These are phyloP conservation scores for Euthynnus affinis DNA, from an alignment of 2,797 vertebrate genomes.

Conservation along the genomic window DNA sequence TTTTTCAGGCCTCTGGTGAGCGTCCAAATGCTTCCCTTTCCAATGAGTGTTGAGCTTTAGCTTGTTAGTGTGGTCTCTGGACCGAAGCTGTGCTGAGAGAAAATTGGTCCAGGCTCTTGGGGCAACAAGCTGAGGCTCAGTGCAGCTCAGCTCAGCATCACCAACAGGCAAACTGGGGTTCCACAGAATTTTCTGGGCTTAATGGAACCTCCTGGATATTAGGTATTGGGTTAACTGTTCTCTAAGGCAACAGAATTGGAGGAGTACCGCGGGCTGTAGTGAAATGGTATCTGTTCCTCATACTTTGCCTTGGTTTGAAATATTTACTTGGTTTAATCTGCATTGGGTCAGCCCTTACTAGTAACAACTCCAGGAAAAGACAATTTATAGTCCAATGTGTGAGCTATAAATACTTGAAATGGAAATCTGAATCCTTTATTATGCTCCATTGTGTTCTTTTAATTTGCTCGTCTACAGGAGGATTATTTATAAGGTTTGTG, in stretches of 20 bases:
- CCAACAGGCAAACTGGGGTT: constrained; percentile 49
- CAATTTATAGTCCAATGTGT: constrained; percentile 2
- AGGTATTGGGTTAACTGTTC: constrained; percentile 51
- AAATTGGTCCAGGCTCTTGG: constrained; percentile 76
- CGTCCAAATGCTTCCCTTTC: constrained; percentile 74
- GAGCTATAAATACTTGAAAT: constrained; percentile 29
- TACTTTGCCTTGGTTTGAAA: constrained; percentile 5
- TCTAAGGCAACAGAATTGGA: constrained; percentile 43
- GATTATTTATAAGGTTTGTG: constrained; percentile 34
- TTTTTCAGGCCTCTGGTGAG: constrained; percentile 79
- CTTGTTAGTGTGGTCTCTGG: constrained; percentile 82
- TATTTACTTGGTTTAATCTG: constrained; percentile 13
- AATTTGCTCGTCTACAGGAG: constrained; percentile 16
- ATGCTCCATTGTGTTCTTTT: constrained; percentile 24
- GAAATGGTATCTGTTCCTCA: constrained; percentile 21
- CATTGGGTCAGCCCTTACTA: constrained; percentile 19
- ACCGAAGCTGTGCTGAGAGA: constrained; percentile 72
- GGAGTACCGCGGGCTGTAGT: background rate
- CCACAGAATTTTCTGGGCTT: constrained; percentile 34
- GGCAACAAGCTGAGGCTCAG: constrained; percentile 60
- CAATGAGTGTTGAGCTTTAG: constrained; percentile 60
- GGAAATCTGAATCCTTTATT: constrained; percentile 21
- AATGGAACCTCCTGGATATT: constrained; percentile 46
- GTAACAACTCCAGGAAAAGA: constrained; percentile 1
- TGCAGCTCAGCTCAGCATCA: constrained; percentile 55